Percentiles rank a stretch among this genome's conserved stretches.
These are phyloP conservation scores for Plutomurus gul DNA, from an alignment of 1,140 invertebrate species.

Conservation along the genomic window DNA sequence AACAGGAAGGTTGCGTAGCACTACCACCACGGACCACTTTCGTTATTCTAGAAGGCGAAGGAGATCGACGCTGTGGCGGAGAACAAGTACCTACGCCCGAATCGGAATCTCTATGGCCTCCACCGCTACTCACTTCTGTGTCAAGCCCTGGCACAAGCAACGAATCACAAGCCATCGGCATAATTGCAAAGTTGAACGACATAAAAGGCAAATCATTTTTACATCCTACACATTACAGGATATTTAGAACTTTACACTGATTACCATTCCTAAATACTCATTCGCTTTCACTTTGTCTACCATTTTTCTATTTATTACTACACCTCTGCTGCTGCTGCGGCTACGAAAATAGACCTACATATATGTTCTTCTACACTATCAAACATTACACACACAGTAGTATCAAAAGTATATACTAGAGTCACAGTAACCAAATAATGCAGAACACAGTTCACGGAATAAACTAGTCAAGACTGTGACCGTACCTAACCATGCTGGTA, in stretches of 20 bases:
- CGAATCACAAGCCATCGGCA: constrained; percentile 30
- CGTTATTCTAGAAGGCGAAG: constrained; percentile 70
- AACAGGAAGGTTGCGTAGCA: constrained; percentile 44
- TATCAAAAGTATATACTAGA: no score
- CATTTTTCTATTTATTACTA: no score
- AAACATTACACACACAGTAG: no score
- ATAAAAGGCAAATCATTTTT: constrained; percentile 14
- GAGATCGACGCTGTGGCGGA: constrained; percentile 74
- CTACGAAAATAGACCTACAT: no score
- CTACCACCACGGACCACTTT: constrained; percentile 57
- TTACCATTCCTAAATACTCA: no score
- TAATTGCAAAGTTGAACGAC: constrained; percentile 24
- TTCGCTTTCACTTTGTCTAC: no score
- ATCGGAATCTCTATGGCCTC: constrained; percentile 47
- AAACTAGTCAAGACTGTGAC: no score
- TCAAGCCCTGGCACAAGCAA: constrained; percentile 44
- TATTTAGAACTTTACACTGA: neutral
- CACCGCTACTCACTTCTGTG: constrained; percentile 35
- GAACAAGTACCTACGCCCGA: constrained; percentile 51
- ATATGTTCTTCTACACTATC: no score
- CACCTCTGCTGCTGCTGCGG: no score
- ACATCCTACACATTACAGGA: neutral
- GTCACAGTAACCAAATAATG: no score
- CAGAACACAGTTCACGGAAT: no score
- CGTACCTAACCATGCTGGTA: no score